Conservation (phyloP, 2,888 invertebrate genomes). For the Formica aserva region DNA sequence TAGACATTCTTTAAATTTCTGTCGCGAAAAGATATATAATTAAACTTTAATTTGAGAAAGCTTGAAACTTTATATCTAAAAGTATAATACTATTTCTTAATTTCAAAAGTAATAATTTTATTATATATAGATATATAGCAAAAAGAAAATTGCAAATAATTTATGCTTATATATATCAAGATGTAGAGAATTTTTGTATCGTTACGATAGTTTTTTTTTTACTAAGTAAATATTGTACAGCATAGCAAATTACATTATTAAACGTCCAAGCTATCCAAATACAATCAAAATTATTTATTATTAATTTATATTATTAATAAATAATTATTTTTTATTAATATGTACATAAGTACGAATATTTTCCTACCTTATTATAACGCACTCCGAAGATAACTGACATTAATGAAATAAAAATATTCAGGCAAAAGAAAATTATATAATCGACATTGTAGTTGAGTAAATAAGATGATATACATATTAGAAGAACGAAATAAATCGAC, state of each 20-base stretch:
- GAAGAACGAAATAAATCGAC: background rate
- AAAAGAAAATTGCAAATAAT: background rate
- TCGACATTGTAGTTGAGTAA: background rate
- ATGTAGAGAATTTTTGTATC: background rate
- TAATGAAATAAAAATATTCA: background rate
- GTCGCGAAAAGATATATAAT: too few species aligned
- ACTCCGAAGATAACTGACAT: constrained; percentile 5
- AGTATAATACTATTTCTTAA: background rate
- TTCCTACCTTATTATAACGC: constrained; percentile 17
- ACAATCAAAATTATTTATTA: background rate
- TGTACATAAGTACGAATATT: background rate
- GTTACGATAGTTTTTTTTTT: background rate
- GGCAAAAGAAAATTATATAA: background rate
- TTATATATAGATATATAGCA: background rate
- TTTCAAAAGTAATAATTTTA: background rate
- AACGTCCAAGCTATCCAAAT: background rate
- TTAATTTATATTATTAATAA: background rate
- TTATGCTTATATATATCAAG: too few species aligned
- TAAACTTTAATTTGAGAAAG: too few species aligned
- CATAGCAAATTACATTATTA: background rate
- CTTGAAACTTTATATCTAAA: background rate
- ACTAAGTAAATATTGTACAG: background rate
- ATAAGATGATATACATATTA: background rate
- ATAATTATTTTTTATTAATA: too few species aligned
- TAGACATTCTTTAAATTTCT: too few species aligned